These are phyloP conservation scores for Spheniscus humboldti DNA, from an alignment of 2,797 vertebrate species.

Conservation along the genomic window DNA sequence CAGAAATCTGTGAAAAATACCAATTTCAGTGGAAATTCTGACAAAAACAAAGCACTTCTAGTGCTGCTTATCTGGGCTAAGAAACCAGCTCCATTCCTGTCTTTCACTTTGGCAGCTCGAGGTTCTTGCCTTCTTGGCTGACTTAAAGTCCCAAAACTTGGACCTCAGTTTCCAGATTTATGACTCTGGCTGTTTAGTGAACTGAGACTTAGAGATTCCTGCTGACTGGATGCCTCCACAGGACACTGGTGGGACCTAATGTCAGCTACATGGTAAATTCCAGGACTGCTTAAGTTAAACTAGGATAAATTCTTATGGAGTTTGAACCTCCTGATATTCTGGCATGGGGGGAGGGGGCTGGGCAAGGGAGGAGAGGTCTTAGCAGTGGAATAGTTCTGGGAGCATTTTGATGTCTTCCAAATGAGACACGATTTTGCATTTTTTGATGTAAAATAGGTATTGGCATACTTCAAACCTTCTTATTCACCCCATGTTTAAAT, in stretches of 20 bases:
- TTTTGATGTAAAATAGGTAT: not conserved
- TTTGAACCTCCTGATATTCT: not conserved
- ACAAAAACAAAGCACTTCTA: not conserved
- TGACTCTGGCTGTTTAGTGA: not conserved
- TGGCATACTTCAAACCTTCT: not conserved
- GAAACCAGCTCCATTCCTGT: not conserved
- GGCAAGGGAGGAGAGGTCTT: not conserved
- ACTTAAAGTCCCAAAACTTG: not conserved
- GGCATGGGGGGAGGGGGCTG: fast-evolving
- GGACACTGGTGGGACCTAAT: not conserved
- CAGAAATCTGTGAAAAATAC: not conserved
- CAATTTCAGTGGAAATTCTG: not conserved
- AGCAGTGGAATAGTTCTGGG: not conserved
- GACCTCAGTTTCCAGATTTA: not conserved
- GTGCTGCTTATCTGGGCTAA: not conserved
- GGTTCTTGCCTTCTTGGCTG: not conserved
- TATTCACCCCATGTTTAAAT: not conserved
- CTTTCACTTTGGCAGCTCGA: not conserved
- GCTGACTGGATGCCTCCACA: not conserved
- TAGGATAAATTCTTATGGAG: not conserved
- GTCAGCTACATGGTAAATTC: not conserved
- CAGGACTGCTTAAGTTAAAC: not conserved
- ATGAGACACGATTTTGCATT: not conserved
- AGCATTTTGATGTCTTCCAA: not conserved
- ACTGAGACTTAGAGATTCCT: not conserved